These are phyloP conservation scores for Apis mellifera DNA, from an alignment of 1,140 invertebrate genomes.

Conservation along the genomic window Amel_HAv3.1 CM009935.2:3102501-3103000, in stretches of 20 bases:
- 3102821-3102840: background rate
- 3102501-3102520: background rate
- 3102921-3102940: constrained; percentile 35
- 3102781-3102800: background rate
- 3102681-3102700: constrained; percentile 20
- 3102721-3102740: constrained; percentile 1
- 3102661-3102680: constrained; percentile 26
- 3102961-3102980: constrained; percentile 28
- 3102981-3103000: constrained; percentile 37
- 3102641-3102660: constrained; percentile 3
- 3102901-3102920: constrained; percentile 10
- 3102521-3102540: background rate
- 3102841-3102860: constrained; percentile 26
- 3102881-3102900: constrained; percentile 19
- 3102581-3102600: background rate
- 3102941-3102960: constrained; percentile 13
- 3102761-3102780: background rate
- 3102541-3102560: background rate
- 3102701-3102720: background rate
- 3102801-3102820: background rate
- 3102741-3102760: background rate
- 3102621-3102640: background rate
- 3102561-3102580: background rate
- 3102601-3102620: background rate
- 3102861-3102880: constrained; percentile 38